A percentile compares a stretch with the other conserved stretches of the same genome.
Evolutionary conservation across 2,888 invertebrate species (phyloP).

Genomic region (Acanthosepion esculentum): DNA sequence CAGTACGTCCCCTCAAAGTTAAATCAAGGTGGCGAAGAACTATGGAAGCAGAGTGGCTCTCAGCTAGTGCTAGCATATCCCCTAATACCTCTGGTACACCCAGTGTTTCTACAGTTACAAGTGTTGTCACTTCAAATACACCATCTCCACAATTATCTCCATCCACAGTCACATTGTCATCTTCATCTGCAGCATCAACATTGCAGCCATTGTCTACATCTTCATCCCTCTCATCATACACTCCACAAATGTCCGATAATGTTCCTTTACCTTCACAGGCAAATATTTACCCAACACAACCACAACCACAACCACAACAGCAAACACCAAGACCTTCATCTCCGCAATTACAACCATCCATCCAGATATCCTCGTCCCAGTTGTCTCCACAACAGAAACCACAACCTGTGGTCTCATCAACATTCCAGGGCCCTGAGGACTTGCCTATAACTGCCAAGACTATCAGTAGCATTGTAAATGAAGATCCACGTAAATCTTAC

Average conservation of each 20-base stretch:
- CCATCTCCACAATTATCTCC: conserved; percentile 51
- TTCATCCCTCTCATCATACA: conserved; percentile 50
- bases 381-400: conserved; percentile 37
- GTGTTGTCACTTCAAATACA: conserved; percentile 47
- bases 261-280: conserved; percentile 48
- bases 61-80: conserved; percentile 49
- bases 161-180: conserved; percentile 49
- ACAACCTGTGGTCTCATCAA: conserved; percentile 38
- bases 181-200: conserved; percentile 49
- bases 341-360: conserved; percentile 13
- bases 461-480: conserved; percentile 39
- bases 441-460: background rate
- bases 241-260: conserved; percentile 51
- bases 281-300: background rate
- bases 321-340: conserved; percentile 34
- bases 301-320: background rate
- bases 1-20: conserved; percentile 59
- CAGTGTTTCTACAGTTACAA: conserved; percentile 40
- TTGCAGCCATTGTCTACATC: conserved; percentile 43
- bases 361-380: conserved; percentile 40
- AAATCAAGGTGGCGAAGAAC: conserved; percentile 68
- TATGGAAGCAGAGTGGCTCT: conserved; percentile 64
- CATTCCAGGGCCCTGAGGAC: conserved; percentile 40
- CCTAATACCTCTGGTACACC: background rate
- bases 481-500: conserved; percentile 43